Evolutionary conservation across 2,113 vertebrate species (phyloP).

Genomic region (Chauna torquata): DNA sequence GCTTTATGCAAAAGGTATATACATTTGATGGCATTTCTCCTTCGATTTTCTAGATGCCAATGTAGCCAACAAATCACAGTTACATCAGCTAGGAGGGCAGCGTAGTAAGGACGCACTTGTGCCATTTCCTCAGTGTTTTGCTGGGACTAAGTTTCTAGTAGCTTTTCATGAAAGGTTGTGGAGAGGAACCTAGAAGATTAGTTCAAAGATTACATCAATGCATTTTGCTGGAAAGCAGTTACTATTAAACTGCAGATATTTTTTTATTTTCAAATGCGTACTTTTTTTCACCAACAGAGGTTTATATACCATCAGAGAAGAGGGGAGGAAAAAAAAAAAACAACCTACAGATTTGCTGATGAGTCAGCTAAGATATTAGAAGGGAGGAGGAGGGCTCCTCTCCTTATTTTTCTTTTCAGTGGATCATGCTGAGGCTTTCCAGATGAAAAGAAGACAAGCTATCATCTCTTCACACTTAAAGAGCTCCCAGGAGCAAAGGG

Average conservation of each 20-base stretch:
- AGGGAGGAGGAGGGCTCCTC: background rate
- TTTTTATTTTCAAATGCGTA: background rate
- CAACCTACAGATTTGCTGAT: background rate
- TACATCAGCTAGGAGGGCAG: background rate
- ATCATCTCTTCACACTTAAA: conserved; percentile 19
- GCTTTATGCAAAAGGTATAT: background rate
- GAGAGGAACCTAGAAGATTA: background rate
- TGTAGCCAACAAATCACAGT: background rate
- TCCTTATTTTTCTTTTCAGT: background rate
- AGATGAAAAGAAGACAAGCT: conserved; percentile 24
- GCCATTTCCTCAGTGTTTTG: background rate
- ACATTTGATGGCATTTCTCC: background rate
- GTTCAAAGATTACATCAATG: background rate
- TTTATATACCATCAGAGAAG: background rate
- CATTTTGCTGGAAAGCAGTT: conserved; percentile 31
- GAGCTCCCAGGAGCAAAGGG: conserved; percentile 40
- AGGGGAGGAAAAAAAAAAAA: background rate
- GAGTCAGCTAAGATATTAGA: background rate
- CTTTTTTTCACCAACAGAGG: background rate
- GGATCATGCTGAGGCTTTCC: conserved; percentile 25
- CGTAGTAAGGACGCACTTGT: background rate
- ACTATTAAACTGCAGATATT: background rate
- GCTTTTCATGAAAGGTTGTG: background rate
- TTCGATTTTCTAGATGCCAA: background rate
- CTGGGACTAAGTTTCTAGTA: background rate